Evolutionary conservation across 2,797 vertebrate species (phyloP), one percentile per base, ranked within the genome.

Genomic region (Selene dorsalis): DNA sequence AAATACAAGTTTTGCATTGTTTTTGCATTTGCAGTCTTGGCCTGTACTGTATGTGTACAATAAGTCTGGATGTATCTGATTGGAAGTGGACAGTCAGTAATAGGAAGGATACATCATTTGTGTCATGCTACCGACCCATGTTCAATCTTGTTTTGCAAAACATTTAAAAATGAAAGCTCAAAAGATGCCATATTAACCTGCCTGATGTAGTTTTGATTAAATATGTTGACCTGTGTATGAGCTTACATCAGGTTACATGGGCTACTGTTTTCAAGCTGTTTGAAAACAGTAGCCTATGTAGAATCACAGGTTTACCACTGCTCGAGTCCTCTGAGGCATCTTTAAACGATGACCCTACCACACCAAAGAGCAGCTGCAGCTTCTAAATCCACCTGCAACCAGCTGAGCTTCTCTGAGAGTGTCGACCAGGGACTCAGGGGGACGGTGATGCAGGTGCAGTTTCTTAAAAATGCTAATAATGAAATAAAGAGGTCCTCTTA

Each of bases 401-500:
- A 69, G 61, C 57, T 53, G 30, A 79, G 63, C 48, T 45, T 26
- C 35, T 58, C 4, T 12, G 39, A 69, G 26, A 53, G 24, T 55
- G 59, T 20, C 52, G 58, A 57, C 50, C 22, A 8, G 60, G 30
- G 60, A 50, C 7, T 0, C 1, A 13, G 12, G 56, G 48, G 55
- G 83, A 30, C 6, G 24, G 50, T 63, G 59, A 38, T 17, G 64
- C 47, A 73, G 70, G 62, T 74, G 52, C 39, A 55, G 28, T 10
- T 12, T 66, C 17, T 52, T n/a, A 3, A 59, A 16, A 28, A 53
- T 41, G 32, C 32, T 35, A 35, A 35, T 35, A 7, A 35, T 9
- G 32, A 35, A 41, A 41, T 41, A 26, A 50, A 68, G 67, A 39
- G 30, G 32, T 35, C 35, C 20, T 94, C 97, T 96, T 95, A 99